phyloP scores from a whole-genome alignment of 2,888 invertebrate genomes.

The Caenorhabditis sinica region DNA sequence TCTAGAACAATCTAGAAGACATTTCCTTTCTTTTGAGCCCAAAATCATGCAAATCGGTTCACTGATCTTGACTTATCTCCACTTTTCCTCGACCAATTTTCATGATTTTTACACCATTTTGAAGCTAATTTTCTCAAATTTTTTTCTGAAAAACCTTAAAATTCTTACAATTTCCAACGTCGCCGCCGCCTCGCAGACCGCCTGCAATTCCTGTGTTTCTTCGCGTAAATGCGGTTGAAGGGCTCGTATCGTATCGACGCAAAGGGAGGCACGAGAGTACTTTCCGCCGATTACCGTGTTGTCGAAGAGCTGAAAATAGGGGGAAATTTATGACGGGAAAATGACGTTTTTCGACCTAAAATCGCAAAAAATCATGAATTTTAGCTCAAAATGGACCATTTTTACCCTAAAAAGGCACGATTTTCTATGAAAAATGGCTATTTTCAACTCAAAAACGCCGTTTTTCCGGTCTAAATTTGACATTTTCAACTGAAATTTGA shows the following conservation, averaged over 20 bases:
- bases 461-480: background rate
- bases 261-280: constrained; percentile 86
- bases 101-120: background rate
- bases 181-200: constrained; percentile 94
- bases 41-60: no score
- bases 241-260: constrained; percentile 84
- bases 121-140: background rate
- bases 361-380: no score
- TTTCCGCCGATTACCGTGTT: constrained; percentile 95
- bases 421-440: background rate
- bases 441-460: no score
- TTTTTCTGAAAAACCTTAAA: background rate
- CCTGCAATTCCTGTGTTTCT: constrained; percentile 88
- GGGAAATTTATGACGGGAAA: background rate
- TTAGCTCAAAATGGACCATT: no score
- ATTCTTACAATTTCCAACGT: constrained; percentile 93
- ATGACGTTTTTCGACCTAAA: no score
- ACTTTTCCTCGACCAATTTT: no score
- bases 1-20: no score
- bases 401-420: no score
- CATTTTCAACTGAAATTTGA: background rate
- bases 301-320: constrained; percentile 87
- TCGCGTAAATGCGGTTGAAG: constrained; percentile 85
- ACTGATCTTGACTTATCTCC: no score
- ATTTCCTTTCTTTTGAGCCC: no score